A percentile compares a stretch with the other conserved stretches of the same genome.
Conservation (phyloP, 2,113 vertebrate genomes). For the Daubentonia madagascariensis region DNA sequence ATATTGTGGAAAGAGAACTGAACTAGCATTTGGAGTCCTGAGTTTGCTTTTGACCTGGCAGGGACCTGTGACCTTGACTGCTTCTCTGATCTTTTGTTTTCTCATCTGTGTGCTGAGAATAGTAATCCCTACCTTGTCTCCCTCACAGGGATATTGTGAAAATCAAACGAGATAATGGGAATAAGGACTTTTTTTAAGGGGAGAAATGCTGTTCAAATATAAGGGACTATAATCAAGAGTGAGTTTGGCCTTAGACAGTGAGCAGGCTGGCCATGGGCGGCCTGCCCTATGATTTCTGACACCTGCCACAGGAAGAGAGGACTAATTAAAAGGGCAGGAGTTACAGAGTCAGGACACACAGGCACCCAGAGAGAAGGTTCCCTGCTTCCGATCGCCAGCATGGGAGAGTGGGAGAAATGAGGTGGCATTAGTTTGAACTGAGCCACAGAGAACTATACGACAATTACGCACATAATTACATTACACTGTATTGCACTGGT, state of each 20-base stretch:
- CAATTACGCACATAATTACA: background rate
- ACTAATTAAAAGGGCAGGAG: constrained; percentile 43
- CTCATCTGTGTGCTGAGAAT: background rate
- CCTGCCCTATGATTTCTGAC: constrained; percentile 39
- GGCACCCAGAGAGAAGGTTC: background rate
- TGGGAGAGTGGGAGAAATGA: background rate
- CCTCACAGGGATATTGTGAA: background rate
- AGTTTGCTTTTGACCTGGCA: background rate
- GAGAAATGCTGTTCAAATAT: background rate
- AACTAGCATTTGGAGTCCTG: background rate
- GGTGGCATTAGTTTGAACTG: background rate
- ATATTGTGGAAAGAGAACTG: background rate
- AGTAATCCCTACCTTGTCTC: background rate
- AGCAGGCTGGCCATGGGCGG: background rate
- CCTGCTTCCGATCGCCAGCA: background rate
- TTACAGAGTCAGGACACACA: background rate
- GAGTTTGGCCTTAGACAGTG: background rate
- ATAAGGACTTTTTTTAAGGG: background rate
- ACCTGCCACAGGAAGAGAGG: background rate
- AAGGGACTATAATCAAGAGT: constrained; percentile 35
- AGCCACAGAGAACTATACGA: background rate
- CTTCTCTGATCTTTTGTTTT: background rate
- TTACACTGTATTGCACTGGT: background rate
- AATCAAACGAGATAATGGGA: background rate
- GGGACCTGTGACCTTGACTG: background rate